Evolutionary conservation across 1,140 invertebrate genomes (phyloP).

Genomic region (Parapsyche elsis): DNA sequence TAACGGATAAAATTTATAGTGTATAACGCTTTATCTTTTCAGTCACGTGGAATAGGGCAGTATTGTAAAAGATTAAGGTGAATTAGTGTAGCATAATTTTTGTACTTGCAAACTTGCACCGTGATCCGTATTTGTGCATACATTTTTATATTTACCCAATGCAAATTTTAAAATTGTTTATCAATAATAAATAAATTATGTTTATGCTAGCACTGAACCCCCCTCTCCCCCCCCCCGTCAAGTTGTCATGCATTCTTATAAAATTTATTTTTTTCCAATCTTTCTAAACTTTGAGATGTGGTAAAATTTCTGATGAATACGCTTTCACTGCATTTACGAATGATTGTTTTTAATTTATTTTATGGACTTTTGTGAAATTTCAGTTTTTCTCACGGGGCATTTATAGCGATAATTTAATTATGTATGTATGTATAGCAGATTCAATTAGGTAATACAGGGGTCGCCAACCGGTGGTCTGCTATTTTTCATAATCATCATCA

Average conservation of each 20-base stretch:
- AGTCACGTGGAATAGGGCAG: constrained; percentile 14
- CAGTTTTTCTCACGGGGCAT: no score
- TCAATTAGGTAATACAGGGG: no score
- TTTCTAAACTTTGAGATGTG: no score
- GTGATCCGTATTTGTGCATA: constrained; percentile 4
- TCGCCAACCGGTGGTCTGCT: no score
- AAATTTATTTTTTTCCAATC: not conserved
- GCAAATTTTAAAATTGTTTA: not conserved
- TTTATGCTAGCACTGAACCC: not conserved
- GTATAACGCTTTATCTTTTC: constrained; percentile 6
- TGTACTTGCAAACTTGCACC: not conserved
- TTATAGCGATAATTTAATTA: no score
- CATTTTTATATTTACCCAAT: not conserved
- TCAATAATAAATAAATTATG: not conserved
- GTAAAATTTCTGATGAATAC: no score
- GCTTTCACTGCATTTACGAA: no score
- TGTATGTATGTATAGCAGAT: no score
- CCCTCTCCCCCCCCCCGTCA: not conserved
- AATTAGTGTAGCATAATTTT: constrained; percentile 7
- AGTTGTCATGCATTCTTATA: not conserved
- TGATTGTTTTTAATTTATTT: no score
- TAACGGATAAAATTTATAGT: not conserved
- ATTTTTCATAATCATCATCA: no score
- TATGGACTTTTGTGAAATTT: no score
- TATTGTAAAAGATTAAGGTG: not conserved